These are phyloP conservation scores for Noctilio leporinus DNA, from an alignment of 2,113 vertebrate species.

Conservation along the genomic window DNA sequence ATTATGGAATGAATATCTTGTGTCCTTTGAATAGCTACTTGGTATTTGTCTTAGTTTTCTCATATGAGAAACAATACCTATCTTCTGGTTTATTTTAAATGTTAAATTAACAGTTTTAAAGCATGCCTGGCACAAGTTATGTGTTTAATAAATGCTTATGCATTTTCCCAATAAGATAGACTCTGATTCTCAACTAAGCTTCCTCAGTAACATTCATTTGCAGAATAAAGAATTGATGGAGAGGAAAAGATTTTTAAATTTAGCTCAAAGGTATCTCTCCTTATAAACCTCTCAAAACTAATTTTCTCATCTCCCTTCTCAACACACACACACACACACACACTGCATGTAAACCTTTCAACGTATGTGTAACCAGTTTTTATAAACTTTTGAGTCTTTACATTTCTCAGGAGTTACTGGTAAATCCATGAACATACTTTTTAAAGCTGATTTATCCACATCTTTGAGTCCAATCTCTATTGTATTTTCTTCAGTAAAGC, in stretches of 20 bases:
- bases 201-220: background rate
- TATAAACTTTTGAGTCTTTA: background rate
- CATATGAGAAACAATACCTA: background rate
- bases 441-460: constrained; percentile 1
- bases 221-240: background rate
- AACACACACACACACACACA: background rate
- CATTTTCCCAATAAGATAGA: background rate
- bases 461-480: background rate
- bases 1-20: background rate
- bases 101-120: constrained; percentile 7
- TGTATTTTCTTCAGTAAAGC: constrained; percentile 26
- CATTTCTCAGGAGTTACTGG: background rate
- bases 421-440: background rate
- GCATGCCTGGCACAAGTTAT: background rate
- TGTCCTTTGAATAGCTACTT: background rate
- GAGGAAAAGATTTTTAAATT: background rate
- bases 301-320: background rate
- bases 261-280: background rate
- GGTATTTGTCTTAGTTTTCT: background rate
- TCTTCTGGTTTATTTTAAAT: background rate
- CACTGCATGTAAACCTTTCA: background rate
- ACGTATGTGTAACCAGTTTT: background rate
- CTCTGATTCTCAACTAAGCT: background rate
- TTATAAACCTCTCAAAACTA: background rate
- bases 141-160: background rate